Percentiles rank a stretch among this genome's conserved stretches.
Conservation (phyloP, 2,888 invertebrate species). For the Cantharis rustica region DNA sequence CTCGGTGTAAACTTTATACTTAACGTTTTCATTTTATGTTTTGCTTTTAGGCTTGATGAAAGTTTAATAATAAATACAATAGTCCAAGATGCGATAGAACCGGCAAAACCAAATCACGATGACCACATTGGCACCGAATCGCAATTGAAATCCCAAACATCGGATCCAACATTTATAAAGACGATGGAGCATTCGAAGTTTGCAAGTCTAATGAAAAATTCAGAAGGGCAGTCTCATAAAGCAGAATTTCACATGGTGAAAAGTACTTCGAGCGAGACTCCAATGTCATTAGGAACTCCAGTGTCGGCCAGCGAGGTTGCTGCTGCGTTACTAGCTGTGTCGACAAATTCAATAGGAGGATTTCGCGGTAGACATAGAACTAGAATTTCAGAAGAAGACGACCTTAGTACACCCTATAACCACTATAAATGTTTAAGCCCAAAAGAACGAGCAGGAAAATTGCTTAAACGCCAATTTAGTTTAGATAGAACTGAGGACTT, state of each 20-base stretch:
- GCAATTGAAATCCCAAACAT: slow-evolving; percentile 26
- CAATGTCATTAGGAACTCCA: slow-evolving; percentile 56
- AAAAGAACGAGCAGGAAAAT: slow-evolving; percentile 55
- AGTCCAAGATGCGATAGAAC: background rate
- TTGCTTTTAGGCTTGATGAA: slow-evolving; percentile 61
- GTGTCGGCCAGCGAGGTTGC: slow-evolving; percentile 61
- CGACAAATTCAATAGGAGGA: slow-evolving; percentile 58
- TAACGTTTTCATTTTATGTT: background rate
- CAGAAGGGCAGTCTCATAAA: slow-evolving; percentile 36
- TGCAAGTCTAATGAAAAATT: slow-evolving; percentile 49
- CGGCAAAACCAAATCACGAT: slow-evolving; percentile 33
- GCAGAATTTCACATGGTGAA: slow-evolving; percentile 54
- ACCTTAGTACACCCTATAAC: slow-evolving; percentile 75
- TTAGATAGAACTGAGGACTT: slow-evolving; percentile 68
- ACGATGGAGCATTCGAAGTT: slow-evolving; percentile 56
- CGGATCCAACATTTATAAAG: slow-evolving; percentile 52
- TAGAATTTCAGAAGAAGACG: slow-evolving; percentile 59
- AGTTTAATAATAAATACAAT: slow-evolving; percentile 57
- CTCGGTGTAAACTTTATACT: background rate
- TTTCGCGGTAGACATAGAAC: slow-evolving; percentile 48
- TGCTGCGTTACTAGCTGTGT: slow-evolving; percentile 60
- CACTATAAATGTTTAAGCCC: slow-evolving; percentile 75
- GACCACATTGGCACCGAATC: slow-evolving; percentile 33
- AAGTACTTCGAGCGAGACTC: slow-evolving; percentile 57
- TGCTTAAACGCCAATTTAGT: slow-evolving; percentile 71